Conservation (phyloP, 35 echinoderm and acorn worm genomes). For the Apostichopus parvimensis region DNA sequence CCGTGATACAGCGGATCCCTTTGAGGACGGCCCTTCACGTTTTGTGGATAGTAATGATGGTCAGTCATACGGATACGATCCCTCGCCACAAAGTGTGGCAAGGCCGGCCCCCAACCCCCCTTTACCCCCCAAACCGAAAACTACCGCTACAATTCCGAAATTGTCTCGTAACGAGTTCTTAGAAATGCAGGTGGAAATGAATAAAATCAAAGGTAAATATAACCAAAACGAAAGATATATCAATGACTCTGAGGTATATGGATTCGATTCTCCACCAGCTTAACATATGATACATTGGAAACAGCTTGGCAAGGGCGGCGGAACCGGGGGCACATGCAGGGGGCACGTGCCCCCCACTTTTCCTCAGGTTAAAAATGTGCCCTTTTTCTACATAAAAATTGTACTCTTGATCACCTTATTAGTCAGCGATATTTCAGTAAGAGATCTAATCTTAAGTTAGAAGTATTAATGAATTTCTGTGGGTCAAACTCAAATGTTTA, state of each 20-base stretch:
- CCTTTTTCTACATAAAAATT: no score
- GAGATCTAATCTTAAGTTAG: no score
- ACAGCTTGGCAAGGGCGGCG: no score
- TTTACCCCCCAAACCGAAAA: neutral
- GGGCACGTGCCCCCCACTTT: no score
- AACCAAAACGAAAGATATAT: neutral
- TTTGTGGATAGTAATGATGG: neutral
- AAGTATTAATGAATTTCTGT: no score
- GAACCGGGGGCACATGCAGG: no score
- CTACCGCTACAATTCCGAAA: neutral
- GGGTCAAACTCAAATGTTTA: no score
- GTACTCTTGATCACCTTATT: no score
- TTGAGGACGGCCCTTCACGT: neutral
- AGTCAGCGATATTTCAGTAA: no score
- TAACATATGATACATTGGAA: no score
- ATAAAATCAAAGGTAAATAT: neutral
- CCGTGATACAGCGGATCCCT: neutral
- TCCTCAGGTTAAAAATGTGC: no score
- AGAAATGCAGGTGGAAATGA: conserved; percentile 5
- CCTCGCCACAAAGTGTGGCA: neutral
- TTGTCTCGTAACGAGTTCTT: neutral
- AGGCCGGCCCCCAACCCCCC: neutral
- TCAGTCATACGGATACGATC: neutral
- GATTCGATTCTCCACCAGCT: conserved; percentile 2
- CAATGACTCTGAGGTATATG: conserved; percentile 4